These are phyloP conservation scores for Enteromius paludinosus DNA, from an alignment of 2,797 vertebrate genomes.

Conservation along the genomic window DNA sequence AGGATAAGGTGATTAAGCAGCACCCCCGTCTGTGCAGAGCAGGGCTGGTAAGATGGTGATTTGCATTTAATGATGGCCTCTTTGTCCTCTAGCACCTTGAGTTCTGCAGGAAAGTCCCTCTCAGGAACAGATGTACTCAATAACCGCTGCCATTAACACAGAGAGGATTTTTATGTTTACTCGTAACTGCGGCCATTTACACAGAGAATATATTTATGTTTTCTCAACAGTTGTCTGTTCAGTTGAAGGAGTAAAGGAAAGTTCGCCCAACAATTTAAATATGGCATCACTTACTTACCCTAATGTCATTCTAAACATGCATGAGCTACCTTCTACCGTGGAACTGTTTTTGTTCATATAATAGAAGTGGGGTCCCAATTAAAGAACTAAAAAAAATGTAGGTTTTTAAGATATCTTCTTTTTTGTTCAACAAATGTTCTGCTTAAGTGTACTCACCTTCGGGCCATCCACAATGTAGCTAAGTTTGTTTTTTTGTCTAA, in stretches of 20 bases:
- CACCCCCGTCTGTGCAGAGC: constrained; percentile 70
- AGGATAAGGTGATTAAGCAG: constrained; percentile 75
- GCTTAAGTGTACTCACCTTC: neutral
- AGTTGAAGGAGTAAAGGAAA: neutral
- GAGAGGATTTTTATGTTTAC: constrained; percentile 28
- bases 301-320: neutral
- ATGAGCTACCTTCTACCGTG: neutral
- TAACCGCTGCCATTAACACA: neutral
- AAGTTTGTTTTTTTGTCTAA: neutral
- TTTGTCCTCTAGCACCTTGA: constrained; percentile 67
- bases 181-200: constrained; percentile 1
- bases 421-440: no score
- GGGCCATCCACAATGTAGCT: neutral
- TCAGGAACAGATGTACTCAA: constrained; percentile 30
- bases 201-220: constrained; percentile 24
- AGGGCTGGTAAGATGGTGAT: constrained; percentile 72
- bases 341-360: neutral
- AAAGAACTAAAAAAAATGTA: neutral
- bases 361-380: neutral
- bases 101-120: constrained; percentile 62
- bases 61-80: constrained; percentile 74
- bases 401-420: neutral
- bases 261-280: neutral
- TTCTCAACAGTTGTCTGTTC: constrained; percentile 11
- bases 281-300: neutral